These are phyloP conservation scores for Pseudochirops cupreus DNA, from an alignment of 2,797 vertebrate genomes.

Conservation along the genomic window DNA sequence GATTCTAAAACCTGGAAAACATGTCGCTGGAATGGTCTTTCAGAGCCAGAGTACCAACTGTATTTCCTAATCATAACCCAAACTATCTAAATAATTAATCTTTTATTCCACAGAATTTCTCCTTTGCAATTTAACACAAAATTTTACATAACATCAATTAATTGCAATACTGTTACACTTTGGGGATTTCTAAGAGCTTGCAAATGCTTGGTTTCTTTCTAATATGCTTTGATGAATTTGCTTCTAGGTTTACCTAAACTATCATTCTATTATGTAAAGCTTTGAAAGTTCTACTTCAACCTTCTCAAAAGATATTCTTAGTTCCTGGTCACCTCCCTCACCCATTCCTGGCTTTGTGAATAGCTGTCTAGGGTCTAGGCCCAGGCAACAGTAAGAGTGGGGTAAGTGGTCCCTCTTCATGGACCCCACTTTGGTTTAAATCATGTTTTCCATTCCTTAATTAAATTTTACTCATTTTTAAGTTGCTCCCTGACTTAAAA, in stretches of 20 bases:
- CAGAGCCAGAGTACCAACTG: no score
- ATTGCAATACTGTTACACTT: background rate
- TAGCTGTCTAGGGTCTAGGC: background rate
- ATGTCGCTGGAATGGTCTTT: no score
- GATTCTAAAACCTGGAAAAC: background rate
- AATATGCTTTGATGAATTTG: background rate
- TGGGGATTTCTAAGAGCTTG: background rate
- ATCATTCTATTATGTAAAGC: background rate
- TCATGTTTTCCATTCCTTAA: background rate
- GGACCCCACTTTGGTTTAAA: background rate
- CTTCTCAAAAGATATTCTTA: background rate
- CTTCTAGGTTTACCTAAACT: background rate
- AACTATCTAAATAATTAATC: no score
- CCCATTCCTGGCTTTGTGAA: background rate
- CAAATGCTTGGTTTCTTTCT: background rate
- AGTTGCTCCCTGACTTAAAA: background rate
- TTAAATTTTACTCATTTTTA: background rate
- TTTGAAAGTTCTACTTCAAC: background rate
- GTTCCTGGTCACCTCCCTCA: no score
- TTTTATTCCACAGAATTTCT: no score
- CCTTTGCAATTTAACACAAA: background rate
- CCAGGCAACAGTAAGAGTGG: no score
- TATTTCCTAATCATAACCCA: no score
- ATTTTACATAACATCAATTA: background rate
- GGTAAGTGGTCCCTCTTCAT: no score